A percentile compares a stretch with the other conserved stretches of the same genome.
Conservation (phyloP, 2,797 vertebrate species). For the Euthynnus affinis region DNA sequence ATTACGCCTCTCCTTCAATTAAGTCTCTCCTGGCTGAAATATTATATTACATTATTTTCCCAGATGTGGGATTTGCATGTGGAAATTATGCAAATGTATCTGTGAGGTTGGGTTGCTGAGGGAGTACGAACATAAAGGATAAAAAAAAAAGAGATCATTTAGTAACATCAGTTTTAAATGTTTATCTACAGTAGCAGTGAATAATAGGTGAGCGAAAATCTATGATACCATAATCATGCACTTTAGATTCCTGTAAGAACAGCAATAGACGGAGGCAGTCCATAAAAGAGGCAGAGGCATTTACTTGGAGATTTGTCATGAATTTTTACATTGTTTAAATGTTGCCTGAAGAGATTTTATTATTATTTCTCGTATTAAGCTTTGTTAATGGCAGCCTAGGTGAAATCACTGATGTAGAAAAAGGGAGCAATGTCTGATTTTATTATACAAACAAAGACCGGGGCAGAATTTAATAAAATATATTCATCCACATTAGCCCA, state of each 20-base stretch:
- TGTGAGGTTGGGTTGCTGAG: background rate
- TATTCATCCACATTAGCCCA: conserved; percentile 25
- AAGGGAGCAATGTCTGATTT: conserved; percentile 26
- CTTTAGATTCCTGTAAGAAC: background rate
- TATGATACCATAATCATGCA: background rate
- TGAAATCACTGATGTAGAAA: conserved; percentile 29
- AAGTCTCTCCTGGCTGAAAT: too few species aligned
- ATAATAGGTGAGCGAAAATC: background rate
- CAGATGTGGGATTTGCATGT: background rate
- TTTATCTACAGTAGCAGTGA: background rate
- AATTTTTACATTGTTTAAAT: conserved; percentile 6
- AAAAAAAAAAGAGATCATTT: background rate
- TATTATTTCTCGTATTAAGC: conserved; percentile 13
- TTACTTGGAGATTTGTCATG: conserved; percentile 6
- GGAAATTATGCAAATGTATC: background rate
- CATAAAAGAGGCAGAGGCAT: background rate
- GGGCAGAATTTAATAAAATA: conserved; percentile 28
- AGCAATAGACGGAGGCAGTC: background rate
- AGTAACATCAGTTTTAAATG: background rate
- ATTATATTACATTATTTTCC: background rate
- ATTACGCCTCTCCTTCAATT: too few species aligned
- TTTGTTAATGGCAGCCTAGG: background rate
- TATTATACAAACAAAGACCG: conserved; percentile 34
- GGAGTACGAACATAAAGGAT: background rate
- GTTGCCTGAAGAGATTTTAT: conserved; percentile 17